These are phyloP conservation scores for Platycnemis pennipes DNA, from an alignment of 2,888 invertebrate species.

Conservation along the genomic window DNA sequence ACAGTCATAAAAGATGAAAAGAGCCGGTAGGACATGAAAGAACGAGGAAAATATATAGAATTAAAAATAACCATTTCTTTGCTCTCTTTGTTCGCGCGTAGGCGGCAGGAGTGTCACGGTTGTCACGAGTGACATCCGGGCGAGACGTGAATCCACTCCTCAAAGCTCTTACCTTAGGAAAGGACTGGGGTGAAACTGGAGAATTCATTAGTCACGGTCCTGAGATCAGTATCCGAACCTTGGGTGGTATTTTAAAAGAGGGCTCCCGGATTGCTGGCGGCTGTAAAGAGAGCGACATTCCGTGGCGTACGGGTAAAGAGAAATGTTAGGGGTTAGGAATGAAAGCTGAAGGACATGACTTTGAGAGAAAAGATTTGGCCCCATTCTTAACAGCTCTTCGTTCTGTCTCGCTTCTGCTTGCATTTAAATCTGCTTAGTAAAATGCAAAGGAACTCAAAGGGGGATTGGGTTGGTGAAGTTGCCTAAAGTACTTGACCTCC, in stretches of 20 bases:
- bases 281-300: background rate
- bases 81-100: background rate
- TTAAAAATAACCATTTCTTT: background rate
- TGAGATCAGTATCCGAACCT: background rate
- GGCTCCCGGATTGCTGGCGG: background rate
- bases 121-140: too few species aligned
- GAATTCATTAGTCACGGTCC: background rate
- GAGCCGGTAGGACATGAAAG: background rate
- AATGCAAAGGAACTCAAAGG: too few species aligned
- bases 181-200: background rate
- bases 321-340: background rate
- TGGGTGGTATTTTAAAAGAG: background rate
- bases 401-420: too few species aligned
- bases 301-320: background rate
- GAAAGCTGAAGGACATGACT: background rate
- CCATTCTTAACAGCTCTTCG: too few species aligned
- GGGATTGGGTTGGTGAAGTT: too few species aligned
- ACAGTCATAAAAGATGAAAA: background rate
- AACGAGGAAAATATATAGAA: background rate
- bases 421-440: too few species aligned
- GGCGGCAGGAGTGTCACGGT: background rate
- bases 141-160: background rate
- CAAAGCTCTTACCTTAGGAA: background rate
- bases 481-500: too few species aligned
- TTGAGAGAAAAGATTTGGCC: background rate